phyloP scores from a whole-genome alignment of 2,888 invertebrate species.

The Chaetoderma sp. region DNA sequence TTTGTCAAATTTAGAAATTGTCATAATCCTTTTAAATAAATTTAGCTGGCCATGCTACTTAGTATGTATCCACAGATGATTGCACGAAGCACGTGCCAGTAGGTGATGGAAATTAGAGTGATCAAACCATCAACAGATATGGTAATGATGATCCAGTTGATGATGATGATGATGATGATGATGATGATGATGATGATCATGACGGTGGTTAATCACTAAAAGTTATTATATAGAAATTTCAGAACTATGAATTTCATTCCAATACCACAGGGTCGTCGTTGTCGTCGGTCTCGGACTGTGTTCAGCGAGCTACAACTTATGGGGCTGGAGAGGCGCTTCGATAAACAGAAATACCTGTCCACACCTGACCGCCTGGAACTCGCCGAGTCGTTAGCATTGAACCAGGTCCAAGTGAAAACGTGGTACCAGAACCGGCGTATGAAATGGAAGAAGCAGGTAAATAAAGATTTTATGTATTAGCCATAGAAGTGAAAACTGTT shows the following conservation, averaged over 20 bases:
- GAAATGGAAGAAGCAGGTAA: constrained; percentile 72
- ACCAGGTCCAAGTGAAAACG: constrained; percentile 71
- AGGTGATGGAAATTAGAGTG: too few species aligned
- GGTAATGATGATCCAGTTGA: constrained; percentile 12
- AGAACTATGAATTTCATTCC: too few species aligned
- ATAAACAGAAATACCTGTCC: constrained; percentile 70
- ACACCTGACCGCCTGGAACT: constrained; percentile 70
- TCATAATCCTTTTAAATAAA: too few species aligned
- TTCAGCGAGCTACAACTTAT: constrained; percentile 68
- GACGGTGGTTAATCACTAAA: too few species aligned
- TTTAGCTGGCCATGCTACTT: too few species aligned
- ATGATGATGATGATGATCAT: constrained; percentile 31
- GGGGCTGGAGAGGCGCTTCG: constrained; percentile 69
- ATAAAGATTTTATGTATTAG: neutral
- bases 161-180: constrained; percentile 26
- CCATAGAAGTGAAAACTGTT: neutral
- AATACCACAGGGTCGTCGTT: too few species aligned
- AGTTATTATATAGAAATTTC: too few species aligned
- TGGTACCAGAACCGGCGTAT: constrained; percentile 72
- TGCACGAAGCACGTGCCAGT: too few species aligned
- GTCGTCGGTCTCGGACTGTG: constrained; percentile 64
- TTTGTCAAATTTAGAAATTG: too few species aligned
- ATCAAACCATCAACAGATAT: too few species aligned
- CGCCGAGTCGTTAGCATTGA: constrained; percentile 68
- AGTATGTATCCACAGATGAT: too few species aligned